These are phyloP conservation scores for Leptogaster cylindrica DNA, from an alignment of 2,888 invertebrate genomes.

Conservation along the genomic window DNA sequence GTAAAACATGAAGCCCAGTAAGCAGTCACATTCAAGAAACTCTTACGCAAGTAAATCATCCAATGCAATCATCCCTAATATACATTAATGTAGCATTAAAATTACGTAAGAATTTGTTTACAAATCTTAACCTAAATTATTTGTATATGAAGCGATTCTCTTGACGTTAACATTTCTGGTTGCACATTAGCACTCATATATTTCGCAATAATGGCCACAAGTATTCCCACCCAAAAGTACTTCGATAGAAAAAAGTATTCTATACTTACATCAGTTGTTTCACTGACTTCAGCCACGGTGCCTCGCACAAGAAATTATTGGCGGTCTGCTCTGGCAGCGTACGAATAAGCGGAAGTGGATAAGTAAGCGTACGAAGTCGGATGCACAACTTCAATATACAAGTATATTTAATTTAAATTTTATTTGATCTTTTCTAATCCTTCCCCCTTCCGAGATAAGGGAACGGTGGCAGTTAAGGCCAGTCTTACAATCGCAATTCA, in stretches of 20 bases:
- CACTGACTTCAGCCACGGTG: constrained; percentile 57
- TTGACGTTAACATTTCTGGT: background rate
- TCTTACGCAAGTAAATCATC: too few relatives aligned
- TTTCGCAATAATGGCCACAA: too few relatives aligned
- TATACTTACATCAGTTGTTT: constrained; percentile 57
- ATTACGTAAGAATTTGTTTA: constrained; percentile 15
- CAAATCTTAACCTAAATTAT: constrained; percentile 5
- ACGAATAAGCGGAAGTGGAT: constrained; percentile 10
- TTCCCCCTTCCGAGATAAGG: constrained; percentile 37
- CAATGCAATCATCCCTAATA: too few relatives aligned
- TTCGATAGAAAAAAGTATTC: constrained; percentile 42
- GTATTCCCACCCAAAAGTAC: too few relatives aligned
- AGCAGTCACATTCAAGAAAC: too few relatives aligned
- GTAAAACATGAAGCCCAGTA: too few relatives aligned
- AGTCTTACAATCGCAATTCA: too few relatives aligned
- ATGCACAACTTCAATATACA: too few relatives aligned
- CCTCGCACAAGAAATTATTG: constrained; percentile 33
- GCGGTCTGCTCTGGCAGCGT: constrained; percentile 26
- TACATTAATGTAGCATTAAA: too few relatives aligned
- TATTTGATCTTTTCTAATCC: constrained; percentile 22
- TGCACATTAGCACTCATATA: too few relatives aligned
- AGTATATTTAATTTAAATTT: too few relatives aligned
- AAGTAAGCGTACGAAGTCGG: constrained; percentile 1
- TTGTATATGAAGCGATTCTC: background rate
- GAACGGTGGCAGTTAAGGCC: constrained; percentile 23